phyloP scores from a whole-genome alignment of 2,888 invertebrate genomes.

The Strigamia maritima region DNA sequence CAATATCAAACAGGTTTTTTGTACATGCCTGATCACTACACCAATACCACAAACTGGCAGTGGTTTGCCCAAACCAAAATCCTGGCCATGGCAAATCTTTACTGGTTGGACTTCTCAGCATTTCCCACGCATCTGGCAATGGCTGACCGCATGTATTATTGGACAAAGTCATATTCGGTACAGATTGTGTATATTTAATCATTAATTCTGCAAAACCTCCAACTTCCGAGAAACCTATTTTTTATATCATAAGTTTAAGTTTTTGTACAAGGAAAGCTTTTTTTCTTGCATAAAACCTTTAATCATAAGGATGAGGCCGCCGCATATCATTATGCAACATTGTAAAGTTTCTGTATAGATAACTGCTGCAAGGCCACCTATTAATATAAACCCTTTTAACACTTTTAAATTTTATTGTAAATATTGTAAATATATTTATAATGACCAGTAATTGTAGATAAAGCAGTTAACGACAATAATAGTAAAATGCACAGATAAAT shows the following conservation, averaged over 20 bases:
- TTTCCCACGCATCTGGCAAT: conserved; percentile 52
- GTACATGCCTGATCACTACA: conserved; percentile 52
- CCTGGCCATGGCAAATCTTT: conserved; percentile 58
- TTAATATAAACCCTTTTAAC: conserved; percentile 4
- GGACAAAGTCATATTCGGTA: conserved; percentile 47
- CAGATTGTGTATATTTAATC: conserved; percentile 51
- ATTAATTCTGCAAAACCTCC: conserved; percentile 53
- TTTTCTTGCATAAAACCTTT: too few species aligned
- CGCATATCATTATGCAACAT: conserved; percentile 52
- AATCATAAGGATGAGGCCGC: conserved; percentile 51
- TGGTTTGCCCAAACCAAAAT: conserved; percentile 56
- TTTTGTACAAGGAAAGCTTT: too few species aligned
- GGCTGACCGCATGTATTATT: conserved; percentile 49
- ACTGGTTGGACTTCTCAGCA: conserved; percentile 52
- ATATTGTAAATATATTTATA: too few species aligned
- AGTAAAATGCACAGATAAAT: conserved; percentile 51
- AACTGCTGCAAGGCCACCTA: conserved; percentile 49
- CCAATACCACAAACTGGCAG: conserved; percentile 58
- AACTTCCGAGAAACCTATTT: conserved; percentile 51
- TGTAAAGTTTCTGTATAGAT: conserved; percentile 53
- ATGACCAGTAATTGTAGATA: conserved; percentile 54
- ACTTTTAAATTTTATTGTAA: neutral
- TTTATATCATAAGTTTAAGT: neutral
- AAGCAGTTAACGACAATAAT: conserved; percentile 51
- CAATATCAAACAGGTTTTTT: too few species aligned